Percentiles rank a stretch among this genome's conserved stretches.
Conservation (phyloP, 2,888 invertebrate species). For the Eulithis prunata region DNA sequence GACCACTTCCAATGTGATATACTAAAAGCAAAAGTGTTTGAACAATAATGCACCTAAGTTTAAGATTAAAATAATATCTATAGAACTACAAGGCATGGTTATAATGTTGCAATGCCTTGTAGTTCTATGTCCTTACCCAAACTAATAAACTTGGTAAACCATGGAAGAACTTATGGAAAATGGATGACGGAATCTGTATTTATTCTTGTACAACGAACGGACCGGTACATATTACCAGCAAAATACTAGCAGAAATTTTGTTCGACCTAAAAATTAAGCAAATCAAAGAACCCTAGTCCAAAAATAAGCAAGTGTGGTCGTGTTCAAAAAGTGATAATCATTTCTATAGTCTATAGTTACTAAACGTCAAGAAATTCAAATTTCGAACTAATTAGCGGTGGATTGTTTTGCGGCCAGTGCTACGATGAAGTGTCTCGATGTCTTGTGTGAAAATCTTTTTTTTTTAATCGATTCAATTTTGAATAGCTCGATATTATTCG, state of each 20-base stretch:
- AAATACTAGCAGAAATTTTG: too few relatives aligned
- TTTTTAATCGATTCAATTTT: too few relatives aligned
- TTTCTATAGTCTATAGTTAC: neutral
- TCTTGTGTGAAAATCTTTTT: neutral
- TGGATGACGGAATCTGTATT: too few relatives aligned
- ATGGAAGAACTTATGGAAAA: neutral
- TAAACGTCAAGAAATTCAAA: neutral
- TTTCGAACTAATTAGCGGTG: neutral
- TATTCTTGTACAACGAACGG: too few relatives aligned
- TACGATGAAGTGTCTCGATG: neutral
- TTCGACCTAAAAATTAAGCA: too few relatives aligned
- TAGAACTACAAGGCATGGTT: constrained; percentile 3
- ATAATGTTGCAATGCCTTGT: constrained; percentile 1
- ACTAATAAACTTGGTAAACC: neutral
- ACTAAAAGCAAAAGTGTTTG: too few relatives aligned
- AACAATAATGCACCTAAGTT: too few relatives aligned
- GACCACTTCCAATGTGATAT: too few relatives aligned
- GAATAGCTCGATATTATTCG: neutral
- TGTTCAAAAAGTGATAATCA: neutral
- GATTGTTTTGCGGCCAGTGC: too few relatives aligned
- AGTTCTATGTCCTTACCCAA: neutral
- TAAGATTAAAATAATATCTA: neutral
- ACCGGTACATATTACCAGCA: too few relatives aligned
- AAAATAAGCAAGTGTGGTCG: too few relatives aligned
- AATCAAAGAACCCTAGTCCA: too few relatives aligned